A percentile compares a stretch with the other conserved stretches of the same genome.
Conservation (phyloP, 2,888 invertebrate genomes). For the Meliscaeva auricollis region DNA sequence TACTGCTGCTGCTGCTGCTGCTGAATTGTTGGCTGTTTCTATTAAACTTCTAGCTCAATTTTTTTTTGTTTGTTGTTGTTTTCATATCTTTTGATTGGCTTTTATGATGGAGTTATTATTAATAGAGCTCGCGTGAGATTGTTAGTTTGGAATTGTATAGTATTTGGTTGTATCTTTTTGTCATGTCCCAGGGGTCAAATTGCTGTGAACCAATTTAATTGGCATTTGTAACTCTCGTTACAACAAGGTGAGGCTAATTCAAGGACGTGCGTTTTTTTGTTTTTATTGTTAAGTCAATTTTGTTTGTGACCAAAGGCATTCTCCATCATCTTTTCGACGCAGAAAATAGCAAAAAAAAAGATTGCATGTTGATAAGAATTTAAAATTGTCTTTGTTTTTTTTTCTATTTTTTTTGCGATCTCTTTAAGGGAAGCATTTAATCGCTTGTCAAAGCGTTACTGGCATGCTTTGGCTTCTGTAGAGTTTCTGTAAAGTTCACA, state of each 20-base stretch:
- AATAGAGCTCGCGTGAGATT: constrained; percentile 74
- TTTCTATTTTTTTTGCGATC: too few species aligned
- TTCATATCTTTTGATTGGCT: too few species aligned
- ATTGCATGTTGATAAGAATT: too few species aligned
- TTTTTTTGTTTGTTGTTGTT: too few species aligned
- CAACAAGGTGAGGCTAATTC: constrained; percentile 65
- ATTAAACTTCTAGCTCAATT: constrained; percentile 15
- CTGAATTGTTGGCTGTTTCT: constrained; percentile 47
- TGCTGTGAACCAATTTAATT: constrained; percentile 75
- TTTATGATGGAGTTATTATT: constrained; percentile 72
- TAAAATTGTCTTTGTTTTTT: too few species aligned
- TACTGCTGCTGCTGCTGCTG: constrained; percentile 21
- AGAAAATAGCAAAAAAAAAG: neutral
- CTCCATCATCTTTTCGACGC: constrained; percentile 18
- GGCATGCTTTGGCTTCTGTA: too few species aligned
- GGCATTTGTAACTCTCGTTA: constrained; percentile 70
- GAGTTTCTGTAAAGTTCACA: too few species aligned
- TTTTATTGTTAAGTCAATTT: neutral
- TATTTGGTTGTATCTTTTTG: constrained; percentile 29
- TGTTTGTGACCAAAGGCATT: neutral
- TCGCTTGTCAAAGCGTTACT: too few species aligned
- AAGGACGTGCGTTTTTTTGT: constrained; percentile 46
- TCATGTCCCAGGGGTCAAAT: constrained; percentile 70
- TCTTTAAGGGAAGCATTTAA: too few species aligned
- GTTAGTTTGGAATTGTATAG: constrained; percentile 50